Evolutionary conservation across 2,113 vertebrate genomes (phyloP).

Genomic region (Orthonyx spaldingii): DNA sequence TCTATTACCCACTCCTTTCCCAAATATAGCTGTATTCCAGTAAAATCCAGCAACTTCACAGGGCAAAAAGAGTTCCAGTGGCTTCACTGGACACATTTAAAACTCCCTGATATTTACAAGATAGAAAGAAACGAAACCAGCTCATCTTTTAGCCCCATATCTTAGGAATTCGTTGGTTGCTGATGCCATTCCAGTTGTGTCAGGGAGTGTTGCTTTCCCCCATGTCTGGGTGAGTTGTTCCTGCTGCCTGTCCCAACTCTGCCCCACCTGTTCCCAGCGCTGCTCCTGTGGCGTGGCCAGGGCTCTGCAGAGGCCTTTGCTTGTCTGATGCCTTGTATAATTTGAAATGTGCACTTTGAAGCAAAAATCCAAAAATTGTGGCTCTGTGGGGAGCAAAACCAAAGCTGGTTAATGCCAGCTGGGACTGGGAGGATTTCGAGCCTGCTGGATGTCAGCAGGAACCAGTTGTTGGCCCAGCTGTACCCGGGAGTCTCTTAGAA

Average conservation of each 20-base stretch:
- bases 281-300: background rate
- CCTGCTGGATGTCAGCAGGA: background rate
- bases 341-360: background rate
- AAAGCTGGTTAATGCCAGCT: background rate
- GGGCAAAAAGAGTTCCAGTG: background rate
- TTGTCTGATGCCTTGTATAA: background rate
- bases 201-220: fast-evolving
- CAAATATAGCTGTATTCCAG: background rate
- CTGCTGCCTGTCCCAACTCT: background rate
- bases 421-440: background rate
- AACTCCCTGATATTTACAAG: background rate
- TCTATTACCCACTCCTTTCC: background rate
- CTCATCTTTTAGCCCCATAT: background rate
- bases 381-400: background rate
- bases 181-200: background rate
- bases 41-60: background rate
- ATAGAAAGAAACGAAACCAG: background rate
- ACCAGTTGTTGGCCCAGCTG: background rate
- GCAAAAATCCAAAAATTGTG: background rate
- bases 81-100: background rate
- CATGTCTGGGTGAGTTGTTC: background rate
- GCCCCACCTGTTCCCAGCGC: background rate
- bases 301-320: background rate
- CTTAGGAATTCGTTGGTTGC: background rate
- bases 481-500: background rate